Conservation (phyloP, 2,888 invertebrate species). For the Trisateles emortualis region DNA sequence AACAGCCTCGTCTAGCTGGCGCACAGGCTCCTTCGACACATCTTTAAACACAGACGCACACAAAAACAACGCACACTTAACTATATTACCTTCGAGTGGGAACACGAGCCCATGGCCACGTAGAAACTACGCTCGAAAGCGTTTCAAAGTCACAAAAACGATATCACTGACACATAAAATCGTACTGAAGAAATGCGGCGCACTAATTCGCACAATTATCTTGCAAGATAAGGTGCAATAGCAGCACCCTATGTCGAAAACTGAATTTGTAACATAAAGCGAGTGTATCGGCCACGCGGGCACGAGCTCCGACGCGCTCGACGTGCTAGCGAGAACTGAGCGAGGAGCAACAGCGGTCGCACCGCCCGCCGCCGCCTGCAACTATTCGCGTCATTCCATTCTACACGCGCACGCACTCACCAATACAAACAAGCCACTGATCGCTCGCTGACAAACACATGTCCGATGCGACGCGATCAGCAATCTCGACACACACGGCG, state of each 20-base stretch:
- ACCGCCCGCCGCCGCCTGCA: slow-evolving; percentile 67
- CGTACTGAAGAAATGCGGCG: slow-evolving; percentile 52
- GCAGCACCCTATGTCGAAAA: slow-evolving; percentile 61
- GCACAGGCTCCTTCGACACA: slow-evolving; percentile 68
- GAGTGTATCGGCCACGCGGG: slow-evolving; percentile 73
- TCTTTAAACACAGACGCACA: slow-evolving; percentile 67
- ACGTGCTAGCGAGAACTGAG: slow-evolving; percentile 74
- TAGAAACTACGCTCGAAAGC: slow-evolving; percentile 72
- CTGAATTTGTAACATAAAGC: slow-evolving; percentile 53
- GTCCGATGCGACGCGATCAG: slow-evolving; percentile 56
- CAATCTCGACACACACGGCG: slow-evolving; percentile 51
- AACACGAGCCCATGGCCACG: slow-evolving; percentile 82
- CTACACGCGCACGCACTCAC: slow-evolving; percentile 80
- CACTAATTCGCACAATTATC: slow-evolving; percentile 81
- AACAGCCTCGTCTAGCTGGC: slow-evolving; percentile 80
- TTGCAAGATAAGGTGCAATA: slow-evolving; percentile 75
- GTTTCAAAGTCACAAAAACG: slow-evolving; percentile 64
- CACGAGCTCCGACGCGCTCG: slow-evolving; percentile 77
- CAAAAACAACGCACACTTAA: slow-evolving; percentile 67
- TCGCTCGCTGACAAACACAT: slow-evolving; percentile 68
- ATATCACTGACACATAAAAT: slow-evolving; percentile 65
- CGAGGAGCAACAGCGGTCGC: slow-evolving; percentile 54
- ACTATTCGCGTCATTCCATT: slow-evolving; percentile 82
- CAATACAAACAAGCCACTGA: slow-evolving; percentile 76
- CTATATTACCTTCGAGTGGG: slow-evolving; percentile 79